Evolutionary conservation across 2,113 vertebrate genomes (phyloP).

Genomic region (Tricholaema leucomelas): DNA sequence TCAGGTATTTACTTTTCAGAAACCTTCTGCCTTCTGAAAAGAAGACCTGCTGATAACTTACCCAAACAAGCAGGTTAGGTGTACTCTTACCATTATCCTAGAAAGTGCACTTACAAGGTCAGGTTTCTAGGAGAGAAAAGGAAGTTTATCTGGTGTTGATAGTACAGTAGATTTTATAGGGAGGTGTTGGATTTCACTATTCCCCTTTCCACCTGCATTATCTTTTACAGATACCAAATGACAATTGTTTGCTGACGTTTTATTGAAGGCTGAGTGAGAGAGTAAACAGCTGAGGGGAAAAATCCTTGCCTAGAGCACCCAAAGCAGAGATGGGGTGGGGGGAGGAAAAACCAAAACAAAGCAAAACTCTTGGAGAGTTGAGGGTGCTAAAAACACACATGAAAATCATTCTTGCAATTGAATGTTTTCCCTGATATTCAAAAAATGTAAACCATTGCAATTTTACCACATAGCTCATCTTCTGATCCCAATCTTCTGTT

Average conservation of each 20-base stretch:
- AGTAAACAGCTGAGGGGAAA: background rate
- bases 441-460: background rate
- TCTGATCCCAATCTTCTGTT: background rate
- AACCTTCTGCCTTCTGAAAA: background rate
- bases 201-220: constrained; percentile 35
- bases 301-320: background rate
- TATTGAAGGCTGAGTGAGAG: constrained; percentile 6
- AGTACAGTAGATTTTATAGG: constrained; percentile 2
- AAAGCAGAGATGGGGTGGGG: background rate
- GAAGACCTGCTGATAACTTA: constrained; percentile 19
- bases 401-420: background rate
- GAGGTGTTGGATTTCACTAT: constrained; percentile 23
- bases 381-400: background rate
- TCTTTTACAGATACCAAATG: constrained; percentile 45
- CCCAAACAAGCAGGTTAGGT: background rate
- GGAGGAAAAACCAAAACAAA: too few species aligned
- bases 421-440: background rate
- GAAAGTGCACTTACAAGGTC: background rate
- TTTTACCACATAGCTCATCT: constrained; percentile 17
- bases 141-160: constrained; percentile 27
- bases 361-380: background rate
- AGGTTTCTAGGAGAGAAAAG: constrained; percentile 21
- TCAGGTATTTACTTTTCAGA: background rate
- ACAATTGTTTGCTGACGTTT: constrained; percentile 42
- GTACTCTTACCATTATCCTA: background rate